Evolutionary conservation across 1,140 invertebrate species (phyloP), one percentile per base, ranked within the genome.

Genomic region (Phocides pigmalion): DNA sequence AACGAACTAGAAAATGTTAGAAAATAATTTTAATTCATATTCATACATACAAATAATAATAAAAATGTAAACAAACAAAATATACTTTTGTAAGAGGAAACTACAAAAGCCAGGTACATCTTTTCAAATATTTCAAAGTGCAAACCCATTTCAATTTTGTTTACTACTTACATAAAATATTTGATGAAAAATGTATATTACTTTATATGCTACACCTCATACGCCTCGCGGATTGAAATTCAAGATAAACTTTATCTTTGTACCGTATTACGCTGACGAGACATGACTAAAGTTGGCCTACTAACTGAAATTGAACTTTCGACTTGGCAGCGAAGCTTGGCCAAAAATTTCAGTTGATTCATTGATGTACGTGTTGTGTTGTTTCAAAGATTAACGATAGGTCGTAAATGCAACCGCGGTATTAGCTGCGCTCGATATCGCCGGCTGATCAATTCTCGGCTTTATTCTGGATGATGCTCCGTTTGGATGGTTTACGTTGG

Each of bases 291-390:
- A 58, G 39, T 46, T 58, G 54, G 54, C 54, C 54, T 58, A 58
- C 54, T 58, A 58, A 58, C 54, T 58, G 54, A 58, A 58, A 58
- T 58, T 58, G 54, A 58, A 32, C 54, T 56, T 44, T 56, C 53
- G 22, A 56, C 53, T 58, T 58, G 54, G 54, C 54, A 58, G 12
- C 41, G 39, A 4, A 8, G 54, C 54, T 58, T 9, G 16, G 56
- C 56, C 56, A 59, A 59, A 59, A 59, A 59, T 35, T 56, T 37
- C 56, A 14, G 56, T 59, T 59, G 42, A 59, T 59, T 35, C 56
- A 59, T 59, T 59, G 56, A 59, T 47, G 56, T 49, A 61, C 44
- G 58, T 61, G 58, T 17, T 61, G 17, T 35, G 42, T 61, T 61
- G 58, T 61, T 49, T 61, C 39, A 61, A 35, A 49, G 58, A 61